These are phyloP conservation scores for Petaurus breviceps DNA, from an alignment of 2,113 vertebrate genomes.

Conservation along the genomic window DNA sequence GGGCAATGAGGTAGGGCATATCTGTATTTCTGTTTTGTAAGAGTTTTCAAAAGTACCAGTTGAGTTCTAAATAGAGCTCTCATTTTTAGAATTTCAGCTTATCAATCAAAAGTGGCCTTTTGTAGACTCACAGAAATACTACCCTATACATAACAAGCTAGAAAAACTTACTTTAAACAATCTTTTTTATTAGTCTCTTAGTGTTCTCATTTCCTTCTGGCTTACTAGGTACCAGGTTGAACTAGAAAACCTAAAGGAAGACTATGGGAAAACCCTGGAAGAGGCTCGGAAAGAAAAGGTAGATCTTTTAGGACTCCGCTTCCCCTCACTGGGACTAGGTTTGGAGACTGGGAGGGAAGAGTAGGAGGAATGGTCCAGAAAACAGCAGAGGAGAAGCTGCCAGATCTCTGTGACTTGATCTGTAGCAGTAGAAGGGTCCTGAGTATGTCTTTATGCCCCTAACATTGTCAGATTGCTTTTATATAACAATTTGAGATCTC, in stretches of 20 bases:
- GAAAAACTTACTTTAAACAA: slow-evolving; percentile 44
- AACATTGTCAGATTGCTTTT: slow-evolving; percentile 24
- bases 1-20: neutral
- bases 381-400: neutral
- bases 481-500: neutral
- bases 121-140: slow-evolving; percentile 43
- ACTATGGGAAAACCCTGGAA: slow-evolving; percentile 90
- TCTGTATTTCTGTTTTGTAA: slow-evolving; percentile 2
- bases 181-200: slow-evolving; percentile 37
- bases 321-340: neutral
- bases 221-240: slow-evolving; percentile 91
- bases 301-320: slow-evolving; percentile 32
- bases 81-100: neutral
- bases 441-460: slow-evolving; percentile 10
- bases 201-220: slow-evolving; percentile 52
- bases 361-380: neutral
- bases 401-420: slow-evolving; percentile 12
- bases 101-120: neutral
- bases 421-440: slow-evolving; percentile 3
- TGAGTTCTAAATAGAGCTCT: slow-evolving; percentile 44
- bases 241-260: slow-evolving; percentile 92
- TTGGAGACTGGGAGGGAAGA: slow-evolving; percentile 7
- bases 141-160: slow-evolving; percentile 11
- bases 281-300: slow-evolving; percentile 98
- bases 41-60: slow-evolving; percentile 6